phyloP scores from a whole-genome alignment of 2,797 vertebrate genomes.

The Caiman crocodilus region DNA sequence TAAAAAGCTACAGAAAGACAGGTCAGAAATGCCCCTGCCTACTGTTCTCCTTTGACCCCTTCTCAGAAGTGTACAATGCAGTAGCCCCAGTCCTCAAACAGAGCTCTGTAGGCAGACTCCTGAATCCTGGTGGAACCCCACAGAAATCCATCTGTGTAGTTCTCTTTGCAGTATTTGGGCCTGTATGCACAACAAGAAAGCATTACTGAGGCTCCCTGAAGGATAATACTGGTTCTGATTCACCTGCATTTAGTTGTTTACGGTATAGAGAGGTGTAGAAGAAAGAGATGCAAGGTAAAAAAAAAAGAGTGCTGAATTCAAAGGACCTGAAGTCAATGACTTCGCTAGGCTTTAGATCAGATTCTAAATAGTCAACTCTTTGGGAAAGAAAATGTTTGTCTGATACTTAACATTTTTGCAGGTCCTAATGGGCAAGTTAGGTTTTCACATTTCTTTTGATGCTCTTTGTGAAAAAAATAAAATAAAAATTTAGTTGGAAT shows the following conservation, averaged over 20 bases:
- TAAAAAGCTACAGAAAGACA: background rate
- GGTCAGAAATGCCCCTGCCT: background rate
- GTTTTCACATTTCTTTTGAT: background rate
- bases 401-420: background rate
- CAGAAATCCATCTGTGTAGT: background rate
- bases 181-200: rapidly evolving
- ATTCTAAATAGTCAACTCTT: background rate
- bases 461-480: background rate
- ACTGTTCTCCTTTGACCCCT: background rate
- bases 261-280: background rate
- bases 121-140: background rate
- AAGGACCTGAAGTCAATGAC: background rate
- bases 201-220: rapidly evolving
- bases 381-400: background rate
- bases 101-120: background rate
- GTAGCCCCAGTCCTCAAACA: background rate
- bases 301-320: background rate
- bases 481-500: background rate
- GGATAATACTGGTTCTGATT: background rate
- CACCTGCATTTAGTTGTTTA: background rate
- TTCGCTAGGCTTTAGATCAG: background rate
- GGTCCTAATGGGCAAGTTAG: background rate
- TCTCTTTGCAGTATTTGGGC: background rate
- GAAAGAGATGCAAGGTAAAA: background rate
- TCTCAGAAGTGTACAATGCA: rapidly evolving